Conservation (phyloP, 2,888 invertebrate genomes). For the Acrobasis consociella region DNA sequence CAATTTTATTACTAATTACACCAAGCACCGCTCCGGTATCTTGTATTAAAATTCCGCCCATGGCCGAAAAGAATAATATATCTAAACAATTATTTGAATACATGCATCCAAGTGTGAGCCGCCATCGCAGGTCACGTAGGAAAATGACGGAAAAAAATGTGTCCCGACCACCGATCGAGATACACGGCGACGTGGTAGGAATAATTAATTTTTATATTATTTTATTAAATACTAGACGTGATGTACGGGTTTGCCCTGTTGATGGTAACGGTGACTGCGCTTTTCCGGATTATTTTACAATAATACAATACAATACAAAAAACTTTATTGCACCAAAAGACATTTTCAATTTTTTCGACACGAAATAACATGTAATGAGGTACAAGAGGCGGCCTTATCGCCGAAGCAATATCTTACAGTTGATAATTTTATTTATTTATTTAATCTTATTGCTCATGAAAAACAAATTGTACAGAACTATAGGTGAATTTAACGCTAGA, state of each 20-base stretch:
- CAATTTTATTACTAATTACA: constrained; percentile 21
- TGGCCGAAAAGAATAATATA: constrained; percentile 50
- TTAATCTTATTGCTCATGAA: no score
- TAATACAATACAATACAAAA: no score
- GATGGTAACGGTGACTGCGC: no score
- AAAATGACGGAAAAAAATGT: constrained; percentile 67
- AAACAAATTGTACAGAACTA: no score
- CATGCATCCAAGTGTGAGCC: constrained; percentile 63
- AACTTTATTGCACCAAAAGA: no score
- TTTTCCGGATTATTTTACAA: no score
- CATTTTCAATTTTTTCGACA: no score
- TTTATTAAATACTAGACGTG: constrained; percentile 53
- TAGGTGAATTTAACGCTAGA: no score
- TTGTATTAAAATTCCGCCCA: constrained; percentile 59
- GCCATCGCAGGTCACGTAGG: constrained; percentile 72
- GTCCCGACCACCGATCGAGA: constrained; percentile 76
- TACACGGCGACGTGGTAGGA: constrained; percentile 72
- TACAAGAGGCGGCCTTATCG: no score
- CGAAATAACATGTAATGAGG: no score
- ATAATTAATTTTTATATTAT: constrained; percentile 75
- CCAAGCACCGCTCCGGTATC: constrained; percentile 39
- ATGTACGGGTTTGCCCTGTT: neutral
- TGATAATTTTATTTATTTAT: no score
- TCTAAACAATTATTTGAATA: constrained; percentile 68
- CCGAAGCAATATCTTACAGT: no score